Evolutionary conservation across 2,113 vertebrate genomes (phyloP).

Genomic region (Solea solea): DNA sequence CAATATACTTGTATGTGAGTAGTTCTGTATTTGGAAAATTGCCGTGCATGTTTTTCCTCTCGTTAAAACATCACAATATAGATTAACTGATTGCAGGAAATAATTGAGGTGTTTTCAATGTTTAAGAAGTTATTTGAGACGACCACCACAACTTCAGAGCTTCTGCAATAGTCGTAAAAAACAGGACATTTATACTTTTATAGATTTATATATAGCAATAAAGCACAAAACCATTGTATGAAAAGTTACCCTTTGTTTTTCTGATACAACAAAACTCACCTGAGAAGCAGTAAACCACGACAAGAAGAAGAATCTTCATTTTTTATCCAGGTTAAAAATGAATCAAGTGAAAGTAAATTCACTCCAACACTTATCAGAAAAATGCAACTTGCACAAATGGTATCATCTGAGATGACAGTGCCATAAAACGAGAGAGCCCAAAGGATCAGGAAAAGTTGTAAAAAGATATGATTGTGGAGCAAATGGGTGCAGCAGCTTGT

Average conservation of each 20-base stretch:
- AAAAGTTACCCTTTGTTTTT: not conserved
- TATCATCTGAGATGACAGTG: constrained; percentile 20
- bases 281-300: constrained; percentile 51
- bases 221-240: not conserved
- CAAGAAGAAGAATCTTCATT: constrained; percentile 52
- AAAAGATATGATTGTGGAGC: constrained; percentile 22
- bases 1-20: too few species aligned
- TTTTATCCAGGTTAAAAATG: constrained; percentile 15
- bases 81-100: too few species aligned
- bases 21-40: too few species aligned
- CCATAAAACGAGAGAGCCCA: not conserved
- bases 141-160: not conserved
- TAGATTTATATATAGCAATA: not conserved
- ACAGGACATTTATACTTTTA: not conserved
- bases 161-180: not conserved
- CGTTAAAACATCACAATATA: too few species aligned
- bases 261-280: constrained; percentile 55
- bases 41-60: too few species aligned
- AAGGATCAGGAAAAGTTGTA: not conserved
- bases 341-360: not conserved
- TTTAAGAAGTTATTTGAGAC: not conserved
- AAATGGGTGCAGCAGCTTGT: not conserved
- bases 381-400: not conserved
- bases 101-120: too few species aligned
- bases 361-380: not conserved